A percentile compares a stretch with the other conserved stretches of the same genome.
Evolutionary conservation across 2,888 invertebrate genomes (phyloP).

Genomic region (Clunio marinus): DNA sequence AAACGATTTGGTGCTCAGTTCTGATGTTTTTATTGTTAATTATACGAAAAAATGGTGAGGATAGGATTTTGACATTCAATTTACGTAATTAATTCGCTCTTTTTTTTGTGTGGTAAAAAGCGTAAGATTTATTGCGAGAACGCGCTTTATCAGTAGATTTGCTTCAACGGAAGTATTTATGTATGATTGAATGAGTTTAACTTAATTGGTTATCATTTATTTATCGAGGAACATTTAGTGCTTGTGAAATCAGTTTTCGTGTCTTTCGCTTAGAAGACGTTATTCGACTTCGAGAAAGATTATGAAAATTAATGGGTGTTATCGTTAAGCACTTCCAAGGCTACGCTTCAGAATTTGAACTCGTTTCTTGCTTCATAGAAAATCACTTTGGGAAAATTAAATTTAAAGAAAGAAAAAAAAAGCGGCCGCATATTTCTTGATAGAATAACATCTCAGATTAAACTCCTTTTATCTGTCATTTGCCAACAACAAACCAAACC

Average conservation of each 20-base stretch:
- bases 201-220: conserved; percentile 35
- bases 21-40: conserved; percentile 38
- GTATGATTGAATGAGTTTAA: conserved; percentile 36
- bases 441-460: too few relatives aligned
- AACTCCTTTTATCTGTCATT: too few relatives aligned
- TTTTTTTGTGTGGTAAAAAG: not conserved
- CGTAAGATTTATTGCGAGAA: conserved; percentile 16
- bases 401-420: too few relatives aligned
- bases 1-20: conserved; percentile 31
- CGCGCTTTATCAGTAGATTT: conserved; percentile 35
- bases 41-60: conserved; percentile 29
- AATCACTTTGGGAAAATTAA: too few relatives aligned
- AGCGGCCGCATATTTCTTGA: too few relatives aligned
- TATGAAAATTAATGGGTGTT: too few relatives aligned
- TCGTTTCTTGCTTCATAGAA: too few relatives aligned
- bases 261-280: too few relatives aligned
- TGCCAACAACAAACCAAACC: not conserved
- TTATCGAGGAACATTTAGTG: not conserved
- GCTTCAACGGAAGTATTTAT: not conserved
- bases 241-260: too few relatives aligned
- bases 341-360: too few relatives aligned
- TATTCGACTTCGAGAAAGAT: too few relatives aligned
- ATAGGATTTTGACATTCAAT: conserved; percentile 38
- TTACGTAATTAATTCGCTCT: conserved; percentile 30
- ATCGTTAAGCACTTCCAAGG: too few relatives aligned